phyloP scores from a whole-genome alignment of 2,797 vertebrate species.

The Acipenser ruthenus region DNA sequence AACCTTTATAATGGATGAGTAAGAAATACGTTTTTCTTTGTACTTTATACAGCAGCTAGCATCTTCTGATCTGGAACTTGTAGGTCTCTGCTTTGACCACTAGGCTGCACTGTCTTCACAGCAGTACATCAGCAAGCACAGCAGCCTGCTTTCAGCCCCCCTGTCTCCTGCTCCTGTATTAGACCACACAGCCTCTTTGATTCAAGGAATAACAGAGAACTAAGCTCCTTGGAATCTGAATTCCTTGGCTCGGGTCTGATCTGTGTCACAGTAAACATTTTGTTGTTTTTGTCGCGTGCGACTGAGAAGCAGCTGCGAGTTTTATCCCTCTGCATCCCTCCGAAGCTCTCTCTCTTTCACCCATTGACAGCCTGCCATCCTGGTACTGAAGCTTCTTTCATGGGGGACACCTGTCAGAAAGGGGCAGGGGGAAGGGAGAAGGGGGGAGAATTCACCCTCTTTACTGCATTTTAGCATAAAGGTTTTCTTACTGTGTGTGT shows the following conservation, averaged over 20 bases:
- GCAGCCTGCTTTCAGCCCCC: too few species aligned
- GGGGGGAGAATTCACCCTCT: constrained; percentile 28
- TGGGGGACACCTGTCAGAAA: constrained; percentile 40
- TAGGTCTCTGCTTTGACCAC: too few species aligned
- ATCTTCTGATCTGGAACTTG: too few species aligned
- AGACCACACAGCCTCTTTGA: constrained; percentile 11
- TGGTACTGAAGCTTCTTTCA: constrained; percentile 40
- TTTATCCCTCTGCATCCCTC: constrained; percentile 10
- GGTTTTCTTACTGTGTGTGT: constrained; percentile 16
- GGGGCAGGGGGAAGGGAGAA: constrained; percentile 14
- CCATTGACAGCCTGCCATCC: constrained; percentile 36
- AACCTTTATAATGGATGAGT: too few species aligned
- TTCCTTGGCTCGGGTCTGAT: background rate
- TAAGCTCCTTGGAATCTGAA: background rate
- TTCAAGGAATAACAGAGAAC: background rate
- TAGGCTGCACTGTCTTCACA: too few species aligned
- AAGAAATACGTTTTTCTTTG: too few species aligned
- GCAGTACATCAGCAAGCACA: too few species aligned
- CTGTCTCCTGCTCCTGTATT: too few species aligned
- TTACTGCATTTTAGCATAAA: constrained; percentile 28
- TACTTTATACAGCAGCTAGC: too few species aligned
- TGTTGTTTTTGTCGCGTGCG: constrained; percentile 1
- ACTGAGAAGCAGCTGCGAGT: constrained; percentile 4
- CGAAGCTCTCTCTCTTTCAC: constrained; percentile 6
- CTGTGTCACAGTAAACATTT: background rate